A percentile compares a stretch with the other conserved stretches of the same genome.
Conservation (phyloP, 2,888 invertebrate species). For the Andrena bucephala region DNA sequence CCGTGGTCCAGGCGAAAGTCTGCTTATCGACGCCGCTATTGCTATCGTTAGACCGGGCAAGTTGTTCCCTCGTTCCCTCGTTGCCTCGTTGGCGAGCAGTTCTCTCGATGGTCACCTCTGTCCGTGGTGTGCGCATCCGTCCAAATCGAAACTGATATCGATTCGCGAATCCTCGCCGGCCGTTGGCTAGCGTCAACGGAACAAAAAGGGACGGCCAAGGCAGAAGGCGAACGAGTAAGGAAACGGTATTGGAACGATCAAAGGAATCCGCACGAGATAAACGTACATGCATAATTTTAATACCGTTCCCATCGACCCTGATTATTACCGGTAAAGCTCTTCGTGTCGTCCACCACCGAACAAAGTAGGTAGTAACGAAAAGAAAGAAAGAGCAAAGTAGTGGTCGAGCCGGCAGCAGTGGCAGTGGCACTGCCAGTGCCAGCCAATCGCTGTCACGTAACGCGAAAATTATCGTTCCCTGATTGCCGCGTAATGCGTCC, state of each 20-base stretch:
- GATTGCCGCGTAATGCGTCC: conserved; percentile 72
- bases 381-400: conserved; percentile 20
- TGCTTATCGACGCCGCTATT: conserved; percentile 47
- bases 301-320: conserved; percentile 57
- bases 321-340: conserved; percentile 41
- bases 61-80: conserved; percentile 9
- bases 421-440: not conserved
- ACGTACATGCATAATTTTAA: conserved; percentile 65
- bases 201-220: not conserved
- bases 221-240: conserved; percentile 2
- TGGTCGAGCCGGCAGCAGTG: not conserved
- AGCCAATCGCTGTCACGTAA: conserved; percentile 69
- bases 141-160: conserved; percentile 51
- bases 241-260: conserved; percentile 58
- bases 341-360: conserved; percentile 13
- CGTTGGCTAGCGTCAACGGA: not conserved
- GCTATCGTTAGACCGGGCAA: conserved; percentile 34
- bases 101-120: conserved; percentile 11
- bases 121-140: conserved; percentile 25
- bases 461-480: conserved; percentile 72
- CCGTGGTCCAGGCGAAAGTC: not conserved
- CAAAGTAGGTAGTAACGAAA: conserved; percentile 13
- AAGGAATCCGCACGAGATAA: conserved; percentile 63
- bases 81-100: conserved; percentile 5
- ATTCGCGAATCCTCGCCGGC: conserved; percentile 57